phyloP scores from a whole-genome alignment of 2,797 vertebrate species.

The Pyrocephalus nanus region DNA sequence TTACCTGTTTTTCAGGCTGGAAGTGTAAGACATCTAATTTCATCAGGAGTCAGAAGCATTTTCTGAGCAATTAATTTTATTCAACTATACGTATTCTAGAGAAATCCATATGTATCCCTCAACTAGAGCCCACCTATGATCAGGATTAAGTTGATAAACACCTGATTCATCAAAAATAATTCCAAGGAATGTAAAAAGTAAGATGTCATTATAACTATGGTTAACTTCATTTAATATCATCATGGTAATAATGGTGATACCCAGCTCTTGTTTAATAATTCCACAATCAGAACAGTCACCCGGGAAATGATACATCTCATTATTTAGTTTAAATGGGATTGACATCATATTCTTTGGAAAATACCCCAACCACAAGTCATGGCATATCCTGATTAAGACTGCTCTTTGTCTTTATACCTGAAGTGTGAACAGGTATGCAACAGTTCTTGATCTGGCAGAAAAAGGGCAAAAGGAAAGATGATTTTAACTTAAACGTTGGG shows the following conservation, averaged over 20 bases:
- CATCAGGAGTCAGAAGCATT: not conserved
- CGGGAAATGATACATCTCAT: not conserved
- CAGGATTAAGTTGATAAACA: not conserved
- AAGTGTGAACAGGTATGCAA: not conserved
- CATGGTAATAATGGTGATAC: not conserved
- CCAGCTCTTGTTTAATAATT: not conserved
- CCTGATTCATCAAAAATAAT: not conserved
- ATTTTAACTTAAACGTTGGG: not conserved
- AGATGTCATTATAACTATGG: not conserved
- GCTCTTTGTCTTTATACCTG: not conserved
- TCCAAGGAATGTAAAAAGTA: not conserved
- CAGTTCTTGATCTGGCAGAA: not conserved
- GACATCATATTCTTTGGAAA: not conserved
- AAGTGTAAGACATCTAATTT: not conserved
- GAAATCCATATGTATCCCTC: not conserved
- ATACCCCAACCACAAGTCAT: not conserved
- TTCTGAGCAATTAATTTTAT: not conserved
- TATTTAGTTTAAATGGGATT: not conserved
- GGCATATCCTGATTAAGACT: not conserved
- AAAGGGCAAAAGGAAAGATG: not conserved
- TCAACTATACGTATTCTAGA: not conserved
- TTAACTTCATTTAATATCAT: not conserved
- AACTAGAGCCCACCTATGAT: not conserved
- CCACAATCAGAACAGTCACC: rapidly evolving
- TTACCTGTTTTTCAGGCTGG: not conserved